These are phyloP conservation scores for Coregonus ussuriensis DNA, from an alignment of 2,797 vertebrate species.

Conservation along the genomic window DNA sequence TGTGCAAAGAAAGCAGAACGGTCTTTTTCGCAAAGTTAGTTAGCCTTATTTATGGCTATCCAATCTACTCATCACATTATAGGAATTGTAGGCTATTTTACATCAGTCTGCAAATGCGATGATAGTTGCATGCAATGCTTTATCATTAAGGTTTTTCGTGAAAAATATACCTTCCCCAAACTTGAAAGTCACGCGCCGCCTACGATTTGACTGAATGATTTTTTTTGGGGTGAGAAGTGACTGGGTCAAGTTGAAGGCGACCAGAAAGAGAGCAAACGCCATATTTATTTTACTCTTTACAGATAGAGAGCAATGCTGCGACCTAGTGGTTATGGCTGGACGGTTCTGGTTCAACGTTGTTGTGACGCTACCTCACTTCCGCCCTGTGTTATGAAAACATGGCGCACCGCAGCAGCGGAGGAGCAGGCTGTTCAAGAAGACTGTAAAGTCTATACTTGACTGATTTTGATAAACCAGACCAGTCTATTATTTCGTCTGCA, in stretches of 20 bases:
- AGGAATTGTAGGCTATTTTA: no score
- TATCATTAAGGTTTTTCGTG: no score
- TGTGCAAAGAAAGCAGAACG: no score
- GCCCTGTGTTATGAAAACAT: slow-evolving; percentile 67
- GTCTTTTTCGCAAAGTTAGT: no score
- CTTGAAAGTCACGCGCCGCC: no score
- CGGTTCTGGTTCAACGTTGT: not conserved
- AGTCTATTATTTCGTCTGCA: not conserved
- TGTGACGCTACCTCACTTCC: slow-evolving; percentile 53
- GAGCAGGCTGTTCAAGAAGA: not conserved
- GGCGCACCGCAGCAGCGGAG: slow-evolving; percentile 43
- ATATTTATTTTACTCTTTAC: not conserved
- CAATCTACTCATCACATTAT: no score
- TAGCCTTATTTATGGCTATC: no score
- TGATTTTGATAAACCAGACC: not conserved
- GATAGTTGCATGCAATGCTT: no score
- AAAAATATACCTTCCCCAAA: no score
- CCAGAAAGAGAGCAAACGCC: not conserved
- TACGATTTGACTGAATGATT: no score
- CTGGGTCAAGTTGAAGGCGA: not conserved
- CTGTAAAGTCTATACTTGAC: slow-evolving; percentile 32
- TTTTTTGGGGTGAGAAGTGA: no score
- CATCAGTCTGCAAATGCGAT: no score
- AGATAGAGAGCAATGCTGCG: slow-evolving; percentile 18
- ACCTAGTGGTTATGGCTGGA: not conserved